Conservation (phyloP, 2,888 invertebrate genomes). For the Scaptomyza polygonia region DNA sequence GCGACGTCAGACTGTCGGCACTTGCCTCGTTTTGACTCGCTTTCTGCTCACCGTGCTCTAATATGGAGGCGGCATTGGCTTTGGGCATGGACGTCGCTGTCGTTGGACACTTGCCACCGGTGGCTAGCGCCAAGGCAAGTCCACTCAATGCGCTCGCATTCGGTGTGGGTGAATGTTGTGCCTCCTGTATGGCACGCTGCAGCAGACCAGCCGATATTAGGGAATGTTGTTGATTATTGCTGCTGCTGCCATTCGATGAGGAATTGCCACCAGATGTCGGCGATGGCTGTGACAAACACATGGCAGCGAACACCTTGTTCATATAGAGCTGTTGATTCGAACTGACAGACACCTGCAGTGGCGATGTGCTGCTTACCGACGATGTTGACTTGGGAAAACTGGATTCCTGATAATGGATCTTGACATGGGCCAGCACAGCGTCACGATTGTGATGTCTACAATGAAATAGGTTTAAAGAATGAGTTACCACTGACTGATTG, state of each 20-base stretch:
- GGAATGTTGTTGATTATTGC: constrained; percentile 69
- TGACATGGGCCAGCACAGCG: constrained; percentile 88
- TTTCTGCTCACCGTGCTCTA: constrained; percentile 85
- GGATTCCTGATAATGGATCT: constrained; percentile 86
- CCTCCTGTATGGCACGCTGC: constrained; percentile 81
- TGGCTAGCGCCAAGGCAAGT: constrained; percentile 75
- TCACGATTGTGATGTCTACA: constrained; percentile 88
- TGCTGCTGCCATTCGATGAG: constrained; percentile 26
- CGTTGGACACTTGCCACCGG: constrained; percentile 65
- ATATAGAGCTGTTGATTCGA: constrained; percentile 78
- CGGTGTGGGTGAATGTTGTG: constrained; percentile 71
- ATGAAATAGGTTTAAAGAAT: background rate
- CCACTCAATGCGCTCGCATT: constrained; percentile 76
- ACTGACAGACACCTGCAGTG: constrained; percentile 81
- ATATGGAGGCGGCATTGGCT: constrained; percentile 81
- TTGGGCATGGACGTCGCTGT: constrained; percentile 58
- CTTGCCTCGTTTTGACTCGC: constrained; percentile 86
- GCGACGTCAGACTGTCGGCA: constrained; percentile 83
- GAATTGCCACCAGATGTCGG: constrained; percentile 34
- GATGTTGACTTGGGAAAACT: constrained; percentile 61
- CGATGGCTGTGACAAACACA: constrained; percentile 82
- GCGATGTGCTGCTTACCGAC: constrained; percentile 55
- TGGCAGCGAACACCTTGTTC: constrained; percentile 83
- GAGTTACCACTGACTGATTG: background rate
- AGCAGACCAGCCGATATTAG: constrained; percentile 81